These are phyloP conservation scores for Aphodius sticticus DNA, from an alignment of 2,888 invertebrate species.

Conservation along the genomic window DNA sequence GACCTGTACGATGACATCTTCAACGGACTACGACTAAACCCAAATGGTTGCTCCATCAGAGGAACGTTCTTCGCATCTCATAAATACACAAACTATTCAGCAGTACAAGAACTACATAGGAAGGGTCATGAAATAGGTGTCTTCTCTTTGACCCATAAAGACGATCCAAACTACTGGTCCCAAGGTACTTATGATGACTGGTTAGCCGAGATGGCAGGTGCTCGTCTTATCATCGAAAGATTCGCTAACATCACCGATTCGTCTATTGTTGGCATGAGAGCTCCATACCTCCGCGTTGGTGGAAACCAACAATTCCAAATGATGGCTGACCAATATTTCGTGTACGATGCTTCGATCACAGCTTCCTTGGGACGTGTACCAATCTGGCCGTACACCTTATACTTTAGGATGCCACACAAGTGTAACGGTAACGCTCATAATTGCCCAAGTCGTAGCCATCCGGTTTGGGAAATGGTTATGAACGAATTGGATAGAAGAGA, in stretches of 20 bases:
- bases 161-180: constrained; percentile 90
- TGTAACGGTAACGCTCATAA: constrained; percentile 94
- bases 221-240: constrained; percentile 83
- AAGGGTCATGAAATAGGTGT: constrained; percentile 91
- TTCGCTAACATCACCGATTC: constrained; percentile 94
- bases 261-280: constrained; percentile 87
- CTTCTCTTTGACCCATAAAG: constrained; percentile 92
- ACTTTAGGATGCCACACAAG: constrained; percentile 96
- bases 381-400: constrained; percentile 97
- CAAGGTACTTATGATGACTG: constrained; percentile 89
- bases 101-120: constrained; percentile 87
- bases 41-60: constrained; percentile 88
- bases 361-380: constrained; percentile 89
- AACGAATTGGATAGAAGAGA: constrained; percentile 93
- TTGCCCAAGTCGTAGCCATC: constrained; percentile 89
- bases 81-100: constrained; percentile 92
- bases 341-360: constrained; percentile 94
- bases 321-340: constrained; percentile 96
- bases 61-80: constrained; percentile 93
- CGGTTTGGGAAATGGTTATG: constrained; percentile 97
- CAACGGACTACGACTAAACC: constrained; percentile 85
- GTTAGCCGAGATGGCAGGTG: constrained; percentile 95
- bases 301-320: constrained; percentile 96
- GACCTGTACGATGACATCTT: constrained; percentile 91
- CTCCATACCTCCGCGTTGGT: constrained; percentile 89